Evolutionary conservation across 1,140 invertebrate species (phyloP), one percentile per base, ranked within the genome.

Genomic region (Nephila pilipes): DNA sequence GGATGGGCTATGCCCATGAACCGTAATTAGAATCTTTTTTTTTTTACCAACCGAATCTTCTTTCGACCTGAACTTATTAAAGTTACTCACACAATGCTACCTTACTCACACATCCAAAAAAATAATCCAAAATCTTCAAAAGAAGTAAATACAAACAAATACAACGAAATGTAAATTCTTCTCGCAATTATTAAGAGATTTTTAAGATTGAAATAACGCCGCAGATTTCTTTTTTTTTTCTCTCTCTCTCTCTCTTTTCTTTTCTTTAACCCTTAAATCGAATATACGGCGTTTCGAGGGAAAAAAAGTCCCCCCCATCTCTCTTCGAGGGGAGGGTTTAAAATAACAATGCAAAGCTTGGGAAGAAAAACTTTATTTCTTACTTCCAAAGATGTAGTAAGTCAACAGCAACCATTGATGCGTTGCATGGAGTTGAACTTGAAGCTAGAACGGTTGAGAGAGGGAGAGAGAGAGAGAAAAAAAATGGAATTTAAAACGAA

Each of bases 371-470:
- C 55, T 83, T 57, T 90, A 60, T 91, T 83, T 38, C 32, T 60
- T 14, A 60, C 57, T 60, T 46, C 32, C 29, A 36, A 22, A 46
- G 38, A 91, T 58, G 79, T n/a, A 36, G 81, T 60, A 91, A 91
- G 89, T 91, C 89, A 91, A 83, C 89, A 91, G 83, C 58, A 83
- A 46, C 32, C 32, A 22, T 18, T 80, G 55, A 60, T 81, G 88
- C 69, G 65, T n/a, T 10, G 10, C 25, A 55, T 16, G 8, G 22
- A 88, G 18, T n/a, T 20, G 8, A 55, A 57, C n/a, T 46, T 25
- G 65, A 88, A 69, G 65, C 8, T 6, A 69, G 22, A 65, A 55
- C 16, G 32, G 55, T 58, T n/a, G n/a, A 58, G 57, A 85, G 32
- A 54, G 57, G 3, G 16, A 85, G 25, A 58, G 16, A 58, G 36